Evolutionary conservation across 2,113 vertebrate species (phyloP).

Genomic region (Oryctolagus cuniculus): DNA sequence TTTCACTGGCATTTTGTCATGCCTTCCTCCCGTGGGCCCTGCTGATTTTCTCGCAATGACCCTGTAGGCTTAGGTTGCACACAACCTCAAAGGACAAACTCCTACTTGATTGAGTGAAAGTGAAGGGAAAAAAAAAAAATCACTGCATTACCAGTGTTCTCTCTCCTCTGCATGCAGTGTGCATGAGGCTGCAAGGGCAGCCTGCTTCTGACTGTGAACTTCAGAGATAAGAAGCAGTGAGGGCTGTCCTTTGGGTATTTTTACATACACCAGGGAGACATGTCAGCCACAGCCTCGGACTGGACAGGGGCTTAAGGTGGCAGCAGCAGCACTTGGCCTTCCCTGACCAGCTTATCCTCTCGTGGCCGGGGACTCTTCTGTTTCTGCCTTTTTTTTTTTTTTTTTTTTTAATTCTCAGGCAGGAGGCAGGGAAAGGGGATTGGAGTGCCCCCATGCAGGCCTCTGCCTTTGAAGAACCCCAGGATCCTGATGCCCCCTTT

Average conservation of each 20-base stretch:
- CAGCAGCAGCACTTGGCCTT: background rate
- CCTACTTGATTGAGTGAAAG: conserved; percentile 17
- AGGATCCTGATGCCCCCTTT: background rate
- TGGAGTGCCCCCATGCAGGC: conserved; percentile 8
- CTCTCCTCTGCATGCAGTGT: background rate
- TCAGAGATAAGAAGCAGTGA: conserved; percentile 31
- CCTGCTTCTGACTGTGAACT: conserved; percentile 38
- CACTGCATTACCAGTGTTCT: background rate
- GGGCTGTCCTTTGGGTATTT: conserved; percentile 24
- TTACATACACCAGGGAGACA: background rate
- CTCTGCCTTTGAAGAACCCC: conserved; percentile 59
- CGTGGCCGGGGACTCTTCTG: background rate
- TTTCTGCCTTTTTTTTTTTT: background rate
- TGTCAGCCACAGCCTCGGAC: conserved; percentile 56
- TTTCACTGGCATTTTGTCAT: background rate
- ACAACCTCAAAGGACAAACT: conserved; percentile 39
- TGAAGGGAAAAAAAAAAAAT: background rate
- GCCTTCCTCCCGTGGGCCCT: background rate
- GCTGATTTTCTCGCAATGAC: background rate
- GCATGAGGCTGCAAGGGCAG: background rate
- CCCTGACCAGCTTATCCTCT: background rate
- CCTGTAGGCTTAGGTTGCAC: conserved; percentile 18
- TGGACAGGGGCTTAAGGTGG: background rate
- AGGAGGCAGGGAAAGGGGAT: background rate
- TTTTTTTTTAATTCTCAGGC: conserved; percentile 16